Evolutionary conservation across 2,888 invertebrate genomes (phyloP).

Genomic region (Ectemnius continuus): DNA sequence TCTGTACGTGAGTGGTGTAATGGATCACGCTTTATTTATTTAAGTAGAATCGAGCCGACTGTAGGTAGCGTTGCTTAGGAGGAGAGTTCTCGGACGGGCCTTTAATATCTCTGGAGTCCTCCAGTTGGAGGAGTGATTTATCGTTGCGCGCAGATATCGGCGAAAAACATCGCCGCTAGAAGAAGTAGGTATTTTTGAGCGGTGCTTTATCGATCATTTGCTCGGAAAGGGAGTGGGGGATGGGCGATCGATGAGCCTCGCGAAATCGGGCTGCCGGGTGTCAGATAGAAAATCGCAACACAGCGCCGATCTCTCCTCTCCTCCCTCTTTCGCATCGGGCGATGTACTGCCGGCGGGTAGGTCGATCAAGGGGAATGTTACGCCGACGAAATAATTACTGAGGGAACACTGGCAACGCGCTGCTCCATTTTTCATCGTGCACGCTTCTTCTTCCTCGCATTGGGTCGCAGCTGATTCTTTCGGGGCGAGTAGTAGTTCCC

Average conservation of each 20-base stretch:
- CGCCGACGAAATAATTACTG: too few species aligned
- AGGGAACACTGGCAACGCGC: too few species aligned
- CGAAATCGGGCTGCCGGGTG: too few species aligned
- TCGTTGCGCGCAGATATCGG: conserved; percentile 29
- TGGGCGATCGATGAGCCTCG: too few species aligned
- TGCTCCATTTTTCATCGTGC: too few species aligned
- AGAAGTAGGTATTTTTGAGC: conserved; percentile 34
- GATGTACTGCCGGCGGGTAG: too few species aligned
- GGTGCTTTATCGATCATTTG: conserved; percentile 44
- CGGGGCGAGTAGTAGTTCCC: too few species aligned
- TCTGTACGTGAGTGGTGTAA: not conserved
- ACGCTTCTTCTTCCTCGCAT: too few species aligned
- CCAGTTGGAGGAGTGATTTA: conserved; percentile 30
- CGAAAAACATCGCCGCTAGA: conserved; percentile 13
- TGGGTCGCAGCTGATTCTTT: too few species aligned
- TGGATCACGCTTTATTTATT: conserved; percentile 6
- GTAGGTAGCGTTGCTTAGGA: not conserved
- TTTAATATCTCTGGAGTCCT: conserved; percentile 23
- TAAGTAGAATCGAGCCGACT: not conserved
- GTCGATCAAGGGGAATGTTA: too few species aligned
- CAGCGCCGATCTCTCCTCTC: too few species aligned
- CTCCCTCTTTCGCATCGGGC: too few species aligned
- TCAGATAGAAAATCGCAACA: not conserved
- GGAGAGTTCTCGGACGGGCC: not conserved
- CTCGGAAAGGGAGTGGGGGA: not conserved